Evolutionary conservation across 2,113 vertebrate species (phyloP), one percentile per base, ranked within the genome.

Genomic region (Asarcornis scutulata): DNA sequence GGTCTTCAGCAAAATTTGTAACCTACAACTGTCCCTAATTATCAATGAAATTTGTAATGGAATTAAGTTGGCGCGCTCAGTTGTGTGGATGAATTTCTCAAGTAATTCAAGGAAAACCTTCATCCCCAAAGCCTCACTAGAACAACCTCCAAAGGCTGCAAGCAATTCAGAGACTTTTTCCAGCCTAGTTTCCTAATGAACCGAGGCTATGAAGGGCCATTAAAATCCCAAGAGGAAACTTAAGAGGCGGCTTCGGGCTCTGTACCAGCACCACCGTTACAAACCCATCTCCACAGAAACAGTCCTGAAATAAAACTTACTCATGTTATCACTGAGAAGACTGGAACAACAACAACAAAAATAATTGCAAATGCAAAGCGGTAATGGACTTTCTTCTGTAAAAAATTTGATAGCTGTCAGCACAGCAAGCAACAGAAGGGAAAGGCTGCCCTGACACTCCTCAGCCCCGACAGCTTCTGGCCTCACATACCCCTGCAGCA

Each of bases 101-200:
- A 40, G 13, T 40, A 86, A 86, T 59, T 93, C 34, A 22, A 77
- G 55, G 44, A 90, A 69, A 95, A 83, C 3, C 6, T 58, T 86
- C 44, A 60, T 50, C 88, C 76, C 88, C 91, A 44, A 83, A 69
- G 88, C 69, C 55, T 80, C 88, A 69, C 69, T 18, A 88, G 27
- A 91, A 91, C 32, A 80, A 58, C 15, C 67, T 83, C 75, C 59
- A 79, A 83, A 94, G 52, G 48, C 56, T 76, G 46, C 11, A 78
- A 21, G 38, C 58, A 88, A 44, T 3, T 89, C 38, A 66, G 11
- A 80, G 23, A 62, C 1, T 9, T 20, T 5, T 73, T 81, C 64
- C 3, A 85, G 63, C 67, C 17, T 31, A 40, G 21, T 55, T 90
- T 90, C 50, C 59, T 83, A 46, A 73, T 52, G 79, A 84, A 90